Evolutionary conservation across 2,888 invertebrate genomes (phyloP), one percentile per base, ranked within the genome.

Genomic region (Rhorus exstirpatorius): DNA sequence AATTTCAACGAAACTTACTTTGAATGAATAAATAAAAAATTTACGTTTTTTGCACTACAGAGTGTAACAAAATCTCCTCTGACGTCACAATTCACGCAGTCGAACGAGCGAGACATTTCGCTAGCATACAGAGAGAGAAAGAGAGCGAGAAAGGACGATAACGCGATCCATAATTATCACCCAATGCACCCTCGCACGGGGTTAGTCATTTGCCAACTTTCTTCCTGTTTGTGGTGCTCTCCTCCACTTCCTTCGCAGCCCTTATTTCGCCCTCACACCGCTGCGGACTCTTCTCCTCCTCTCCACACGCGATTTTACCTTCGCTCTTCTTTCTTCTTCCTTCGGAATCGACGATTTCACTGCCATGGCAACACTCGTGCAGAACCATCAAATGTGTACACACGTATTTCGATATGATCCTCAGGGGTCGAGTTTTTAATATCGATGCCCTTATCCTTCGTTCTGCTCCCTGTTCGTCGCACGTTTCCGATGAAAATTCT

Each of bases 251-350:
- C 65, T 72, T 51, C 14, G 31, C 51, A 21, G 31, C 68, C n/a
- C 46, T 60, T 21, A 41, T 83, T 65, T 63, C 61, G 21, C 24
- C 24, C 75, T 35, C 63, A 49, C 71, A 14, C 51, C 24, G 12
- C 81, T 74, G 81, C 82, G 14, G 65, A 70, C 74, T 65, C 67
- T 71, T 65, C 61, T 70, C 63, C 72, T 51, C 86, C 49, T 53
- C 70, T 81, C 84, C 80, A 83, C 86, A 83, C 86, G 80, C 85
- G 84, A 84, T 79, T 85, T 84, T 79, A 81, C 77, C 79, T 84
- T 84, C 31, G 74, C 76, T 76, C 65, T 91, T 88, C 89, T 87
- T 86, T 81, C 76, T 86, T 81, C 85, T 79, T 76, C 81, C 81
- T 83, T 74, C 58, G 46, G 49, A 61, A 53, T 46, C 79, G 81